phyloP scores from a whole-genome alignment of 2,797 vertebrate species.

The Prionace glauca region DNA sequence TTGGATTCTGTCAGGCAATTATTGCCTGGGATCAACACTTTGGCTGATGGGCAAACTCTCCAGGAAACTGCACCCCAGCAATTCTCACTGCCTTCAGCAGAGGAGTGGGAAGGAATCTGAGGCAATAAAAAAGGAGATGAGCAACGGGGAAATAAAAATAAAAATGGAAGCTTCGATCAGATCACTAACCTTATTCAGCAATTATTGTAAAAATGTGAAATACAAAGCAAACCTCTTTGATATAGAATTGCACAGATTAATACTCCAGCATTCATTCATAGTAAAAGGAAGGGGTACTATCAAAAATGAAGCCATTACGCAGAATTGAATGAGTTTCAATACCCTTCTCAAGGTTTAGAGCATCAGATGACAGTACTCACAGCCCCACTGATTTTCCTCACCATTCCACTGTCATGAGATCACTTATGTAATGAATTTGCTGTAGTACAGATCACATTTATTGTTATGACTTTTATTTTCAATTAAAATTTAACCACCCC shows the following conservation, averaged over 20 bases:
- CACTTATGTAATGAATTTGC: not conserved
- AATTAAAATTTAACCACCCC: constrained; percentile 21
- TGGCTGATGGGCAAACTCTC: not conserved
- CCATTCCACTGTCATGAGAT: not conserved
- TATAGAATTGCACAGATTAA: not conserved
- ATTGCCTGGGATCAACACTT: not conserved
- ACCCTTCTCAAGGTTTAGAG: not conserved
- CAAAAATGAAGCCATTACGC: not conserved
- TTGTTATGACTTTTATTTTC: not conserved
- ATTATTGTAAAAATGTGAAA: not conserved
- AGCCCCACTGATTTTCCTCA: not conserved
- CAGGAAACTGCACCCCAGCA: not conserved
- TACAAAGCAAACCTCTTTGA: not conserved
- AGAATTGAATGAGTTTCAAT: not conserved
- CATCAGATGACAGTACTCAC: not conserved
- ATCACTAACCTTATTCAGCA: not conserved
- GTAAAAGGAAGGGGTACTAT: not conserved
- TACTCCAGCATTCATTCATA: not conserved
- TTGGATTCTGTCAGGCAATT: not conserved
- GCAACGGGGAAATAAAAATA: not conserved
- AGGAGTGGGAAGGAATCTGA: not conserved
- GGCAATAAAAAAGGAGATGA: not conserved
- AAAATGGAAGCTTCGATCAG: not conserved
- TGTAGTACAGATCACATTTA: not conserved
- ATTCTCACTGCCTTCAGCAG: not conserved